Conservation (phyloP, 2,888 invertebrate genomes). For the Pasiphila rectangulata region DNA sequence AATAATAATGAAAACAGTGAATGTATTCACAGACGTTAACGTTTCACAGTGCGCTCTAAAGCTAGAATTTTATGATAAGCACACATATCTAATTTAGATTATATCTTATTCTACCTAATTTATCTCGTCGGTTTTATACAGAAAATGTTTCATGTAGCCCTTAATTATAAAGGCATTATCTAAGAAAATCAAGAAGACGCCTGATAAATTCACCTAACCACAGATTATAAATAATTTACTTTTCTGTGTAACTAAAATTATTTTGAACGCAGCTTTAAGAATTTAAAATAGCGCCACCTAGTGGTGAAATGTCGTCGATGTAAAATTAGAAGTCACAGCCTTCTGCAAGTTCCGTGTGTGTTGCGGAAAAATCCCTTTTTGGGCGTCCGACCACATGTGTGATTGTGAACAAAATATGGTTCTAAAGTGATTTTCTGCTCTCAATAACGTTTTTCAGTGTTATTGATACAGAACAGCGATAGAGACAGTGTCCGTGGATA, state of each 20-base stretch:
- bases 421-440: constrained; percentile 68
- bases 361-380: constrained; percentile 84
- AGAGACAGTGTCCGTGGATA: constrained; percentile 60
- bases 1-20: too few species aligned
- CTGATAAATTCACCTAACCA: too few species aligned
- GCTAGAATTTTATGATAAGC: too few species aligned
- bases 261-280: constrained; percentile 52
- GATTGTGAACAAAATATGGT: constrained; percentile 78
- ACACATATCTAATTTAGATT: too few species aligned
- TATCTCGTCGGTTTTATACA: too few species aligned
- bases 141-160: too few species aligned
- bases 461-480: constrained; percentile 54
- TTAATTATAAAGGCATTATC: too few species aligned
- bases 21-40: too few species aligned
- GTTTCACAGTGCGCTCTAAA: too few species aligned
- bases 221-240: not conserved
- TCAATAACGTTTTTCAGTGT: constrained; percentile 56
- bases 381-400: constrained; percentile 86
- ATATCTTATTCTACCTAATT: too few species aligned
- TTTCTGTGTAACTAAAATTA: not conserved
- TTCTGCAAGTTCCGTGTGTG: constrained; percentile 79
- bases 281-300: constrained; percentile 62
- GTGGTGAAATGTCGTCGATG: constrained; percentile 59
- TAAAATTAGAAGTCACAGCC: constrained; percentile 80
- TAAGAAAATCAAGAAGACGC: too few species aligned